These are phyloP conservation scores for Melanitta fusca DNA, from an alignment of 2,797 vertebrate species.

Conservation along the genomic window DNA sequence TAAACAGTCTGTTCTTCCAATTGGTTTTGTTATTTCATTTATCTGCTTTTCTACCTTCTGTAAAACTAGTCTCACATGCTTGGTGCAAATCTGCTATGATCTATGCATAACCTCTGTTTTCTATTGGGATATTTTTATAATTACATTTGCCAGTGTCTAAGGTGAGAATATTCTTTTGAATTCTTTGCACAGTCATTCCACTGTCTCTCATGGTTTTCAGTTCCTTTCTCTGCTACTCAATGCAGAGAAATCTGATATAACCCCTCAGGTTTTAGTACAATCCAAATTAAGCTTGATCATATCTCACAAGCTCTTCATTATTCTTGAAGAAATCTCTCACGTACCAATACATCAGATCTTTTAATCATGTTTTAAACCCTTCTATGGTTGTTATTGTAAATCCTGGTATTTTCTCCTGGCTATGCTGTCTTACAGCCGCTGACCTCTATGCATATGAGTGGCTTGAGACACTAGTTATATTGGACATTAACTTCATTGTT, in stretches of 20 bases:
- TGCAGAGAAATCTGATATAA: background rate
- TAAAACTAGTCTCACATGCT: background rate
- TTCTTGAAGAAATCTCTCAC: background rate
- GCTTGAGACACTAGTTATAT: background rate
- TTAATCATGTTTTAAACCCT: background rate
- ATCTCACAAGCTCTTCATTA: slow-evolving; percentile 46
- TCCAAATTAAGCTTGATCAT: slow-evolving; percentile 38
- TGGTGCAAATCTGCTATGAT: slow-evolving; percentile 6
- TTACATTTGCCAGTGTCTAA: slow-evolving; percentile 5
- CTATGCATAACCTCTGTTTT: background rate
- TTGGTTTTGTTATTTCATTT: slow-evolving; percentile 1
- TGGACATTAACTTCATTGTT: background rate
- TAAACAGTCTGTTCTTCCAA: background rate
- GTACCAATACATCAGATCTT: background rate
- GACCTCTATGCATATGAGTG: background rate
- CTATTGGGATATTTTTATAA: slow-evolving; percentile 15
- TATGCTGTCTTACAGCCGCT: background rate
- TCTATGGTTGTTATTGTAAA: background rate
- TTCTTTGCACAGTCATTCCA: background rate
- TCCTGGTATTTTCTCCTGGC: background rate
- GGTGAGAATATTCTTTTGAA: slow-evolving; percentile 4
- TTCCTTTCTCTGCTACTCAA: background rate
- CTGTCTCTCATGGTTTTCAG: background rate
- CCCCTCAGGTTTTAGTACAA: slow-evolving; percentile 17
- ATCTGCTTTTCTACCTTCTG: slow-evolving; percentile 1